Percentiles rank a stretch among this genome's conserved stretches.
Conservation (phyloP, 2,797 vertebrate genomes). For the Bradypodion pumilum region DNA sequence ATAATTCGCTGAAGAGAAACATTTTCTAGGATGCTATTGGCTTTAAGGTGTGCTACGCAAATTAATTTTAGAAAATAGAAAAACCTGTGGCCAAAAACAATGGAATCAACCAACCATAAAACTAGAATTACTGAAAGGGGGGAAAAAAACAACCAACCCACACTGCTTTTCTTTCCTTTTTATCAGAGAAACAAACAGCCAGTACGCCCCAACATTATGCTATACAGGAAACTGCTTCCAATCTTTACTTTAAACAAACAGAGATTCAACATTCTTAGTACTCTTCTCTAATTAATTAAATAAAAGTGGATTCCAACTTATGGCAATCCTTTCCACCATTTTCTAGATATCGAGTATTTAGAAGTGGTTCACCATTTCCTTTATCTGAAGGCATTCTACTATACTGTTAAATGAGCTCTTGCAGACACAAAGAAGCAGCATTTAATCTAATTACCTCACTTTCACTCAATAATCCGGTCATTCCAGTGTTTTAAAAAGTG, state of each 20-base stretch:
- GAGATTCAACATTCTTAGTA: neutral
- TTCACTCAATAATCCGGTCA: neutral
- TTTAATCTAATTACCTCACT: conserved; percentile 55
- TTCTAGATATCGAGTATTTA: too few relatives aligned
- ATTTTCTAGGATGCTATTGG: conserved; percentile 41
- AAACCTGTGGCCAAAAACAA: conserved; percentile 56
- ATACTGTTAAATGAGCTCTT: conserved; percentile 25
- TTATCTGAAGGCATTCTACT: neutral
- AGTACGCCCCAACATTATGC: conserved; percentile 34
- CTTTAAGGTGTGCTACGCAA: conserved; percentile 36
- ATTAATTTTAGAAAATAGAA: conserved; percentile 51
- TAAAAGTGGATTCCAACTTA: neutral
- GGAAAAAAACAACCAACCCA: neutral
- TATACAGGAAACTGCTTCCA: conserved; percentile 15
- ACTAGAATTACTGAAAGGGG: conserved; percentile 13
- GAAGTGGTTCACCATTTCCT: neutral
- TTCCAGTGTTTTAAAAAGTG: conserved; percentile 53
- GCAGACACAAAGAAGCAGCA: conserved; percentile 33
- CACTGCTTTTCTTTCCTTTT: conserved; percentile 20
- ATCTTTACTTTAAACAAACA: too few relatives aligned
- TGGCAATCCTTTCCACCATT: neutral
- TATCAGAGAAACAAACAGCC: conserved; percentile 37
- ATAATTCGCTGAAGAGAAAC: conserved; percentile 39
- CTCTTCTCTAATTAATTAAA: neutral
- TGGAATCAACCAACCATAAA: conserved; percentile 44